Base-by-base conservation (phyloP, 2,113 vertebrate species). In the Columba janthina region DNA sequence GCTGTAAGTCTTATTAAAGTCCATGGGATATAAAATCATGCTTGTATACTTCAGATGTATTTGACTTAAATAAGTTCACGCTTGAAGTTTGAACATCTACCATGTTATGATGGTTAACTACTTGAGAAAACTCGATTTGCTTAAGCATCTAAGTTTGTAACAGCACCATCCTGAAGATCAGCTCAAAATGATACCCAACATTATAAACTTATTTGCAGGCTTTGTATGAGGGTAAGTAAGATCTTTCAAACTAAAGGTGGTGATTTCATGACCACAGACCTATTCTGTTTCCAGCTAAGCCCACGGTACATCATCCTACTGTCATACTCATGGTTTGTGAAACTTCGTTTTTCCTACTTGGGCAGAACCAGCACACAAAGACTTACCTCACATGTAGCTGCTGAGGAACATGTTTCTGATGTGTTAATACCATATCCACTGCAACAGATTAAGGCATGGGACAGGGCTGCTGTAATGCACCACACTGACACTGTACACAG, bases 401-500 rank as follows among this genome's bases (percentile, higher is more conserved):
- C 31, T 56, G 38, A 69, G 24, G 54, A 74, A 56, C 31, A 56
- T 0, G 0, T 6, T 78, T 60, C 31, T 65, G 7, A 34, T 83
- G 66, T 16, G 8, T 44, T 51, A 5, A 29, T 32, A 5, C 1
- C 2, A 10, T 17, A 75, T 15, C 10, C 26, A 40, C 14, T n/a
- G 29, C 46, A 62, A 26, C n/a, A 42, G 16, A 11, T 9, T 50
- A 70, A 56, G n/a, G 40, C 44, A 29, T 25, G 17, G 19, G 11
- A 9, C 42, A 57, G 34, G 21, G 26, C 18, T 71, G 12, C 16
- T 83, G 36, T 21, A 29, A 4, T 17, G 9, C 40, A 71, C 16
- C 8, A 5, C 11, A 26, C 1, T 32, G 11, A 5, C 11, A 26
- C 1, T 32, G 11, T 34, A n/a, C 6, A 21, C 2, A 11, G 19